Evolutionary conservation across 2,113 vertebrate genomes (phyloP).

Genomic region (Hippocampus comes): DNA sequence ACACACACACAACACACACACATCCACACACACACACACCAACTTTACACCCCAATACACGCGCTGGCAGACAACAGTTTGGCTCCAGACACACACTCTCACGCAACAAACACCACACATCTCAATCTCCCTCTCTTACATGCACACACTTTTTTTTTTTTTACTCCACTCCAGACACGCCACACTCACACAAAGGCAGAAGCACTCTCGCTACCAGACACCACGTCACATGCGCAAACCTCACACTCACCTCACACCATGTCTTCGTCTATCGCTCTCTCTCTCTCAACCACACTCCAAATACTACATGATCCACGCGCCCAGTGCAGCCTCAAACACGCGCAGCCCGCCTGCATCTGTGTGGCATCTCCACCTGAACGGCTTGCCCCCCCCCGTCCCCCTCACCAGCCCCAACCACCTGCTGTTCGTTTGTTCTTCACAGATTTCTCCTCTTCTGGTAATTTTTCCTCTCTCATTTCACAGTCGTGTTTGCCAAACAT

Average conservation of each 20-base stretch:
- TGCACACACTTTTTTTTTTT: no score
- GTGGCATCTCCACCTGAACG: conserved; percentile 17
- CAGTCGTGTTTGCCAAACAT: background rate
- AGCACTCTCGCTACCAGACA: no score
- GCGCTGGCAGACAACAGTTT: background rate
- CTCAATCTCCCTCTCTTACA: background rate
- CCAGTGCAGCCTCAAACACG: background rate
- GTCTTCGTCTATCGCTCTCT: background rate
- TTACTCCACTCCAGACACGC: background rate
- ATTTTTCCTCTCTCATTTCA: background rate
- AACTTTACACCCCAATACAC: background rate
- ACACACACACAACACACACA: conserved; percentile 10
- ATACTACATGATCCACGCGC: no score
- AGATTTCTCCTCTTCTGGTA: background rate
- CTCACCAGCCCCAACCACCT: background rate
- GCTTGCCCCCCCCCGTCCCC: background rate
- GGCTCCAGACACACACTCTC: background rate
- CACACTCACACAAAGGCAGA: no score
- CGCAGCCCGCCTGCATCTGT: conserved; percentile 2
- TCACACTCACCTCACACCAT: background rate
- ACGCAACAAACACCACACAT: background rate
- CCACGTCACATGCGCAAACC: no score
- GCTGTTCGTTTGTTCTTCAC: conserved; percentile 23
- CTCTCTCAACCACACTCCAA: background rate
- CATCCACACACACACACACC: conserved; percentile 13